Conservation (phyloP, 2,113 vertebrate genomes). For the Cettia cetti region DNA sequence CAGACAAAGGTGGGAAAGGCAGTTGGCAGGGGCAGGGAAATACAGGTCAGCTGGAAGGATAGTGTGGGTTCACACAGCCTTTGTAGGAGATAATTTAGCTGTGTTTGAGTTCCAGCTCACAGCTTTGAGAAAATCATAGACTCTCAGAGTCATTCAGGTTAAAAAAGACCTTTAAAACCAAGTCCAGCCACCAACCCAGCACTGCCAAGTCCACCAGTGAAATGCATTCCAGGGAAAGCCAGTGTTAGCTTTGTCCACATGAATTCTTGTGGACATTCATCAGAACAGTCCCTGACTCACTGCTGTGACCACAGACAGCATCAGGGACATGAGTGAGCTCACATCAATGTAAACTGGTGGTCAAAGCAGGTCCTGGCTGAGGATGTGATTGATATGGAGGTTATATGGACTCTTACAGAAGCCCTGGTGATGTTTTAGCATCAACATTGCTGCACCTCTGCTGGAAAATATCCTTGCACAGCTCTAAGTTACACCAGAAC, state of each 20-base stretch:
- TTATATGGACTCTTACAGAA: neutral
- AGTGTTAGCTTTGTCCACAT: fast-evolving
- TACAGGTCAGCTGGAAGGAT: neutral
- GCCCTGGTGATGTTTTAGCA: neutral
- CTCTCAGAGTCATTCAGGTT: no score
- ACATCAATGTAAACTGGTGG: no score
- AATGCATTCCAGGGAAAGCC: neutral
- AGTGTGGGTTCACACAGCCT: fast-evolving
- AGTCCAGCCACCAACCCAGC: neutral
- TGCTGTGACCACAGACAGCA: neutral
- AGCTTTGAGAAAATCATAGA: neutral
- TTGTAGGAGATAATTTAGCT: neutral
- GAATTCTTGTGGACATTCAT: neutral
- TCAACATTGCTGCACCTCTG: neutral
- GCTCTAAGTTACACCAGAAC: neutral
- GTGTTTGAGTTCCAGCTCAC: neutral
- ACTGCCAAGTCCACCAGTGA: neutral
- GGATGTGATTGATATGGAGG: neutral
- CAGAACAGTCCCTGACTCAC: neutral
- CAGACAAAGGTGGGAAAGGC: neutral
- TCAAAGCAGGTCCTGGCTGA: neutral
- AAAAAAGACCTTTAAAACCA: neutral
- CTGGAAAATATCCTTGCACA: neutral
- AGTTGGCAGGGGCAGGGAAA: neutral
- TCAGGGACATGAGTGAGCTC: neutral